Evolutionary conservation across 1,140 invertebrate species (phyloP), one percentile per base, ranked within the genome.

Genomic region (Antheraea pernyi): DNA sequence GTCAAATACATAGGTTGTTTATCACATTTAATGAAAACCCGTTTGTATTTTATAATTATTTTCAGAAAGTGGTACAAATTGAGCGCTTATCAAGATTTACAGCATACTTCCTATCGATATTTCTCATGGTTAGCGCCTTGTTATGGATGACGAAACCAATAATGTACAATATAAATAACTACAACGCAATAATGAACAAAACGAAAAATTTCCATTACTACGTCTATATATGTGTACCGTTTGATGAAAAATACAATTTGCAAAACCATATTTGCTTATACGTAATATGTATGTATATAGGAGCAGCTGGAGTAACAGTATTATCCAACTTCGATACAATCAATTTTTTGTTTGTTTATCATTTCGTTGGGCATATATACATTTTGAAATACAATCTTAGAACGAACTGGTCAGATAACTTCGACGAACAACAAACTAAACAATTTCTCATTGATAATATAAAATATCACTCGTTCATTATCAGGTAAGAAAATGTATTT

Each of bases 311-410:
- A 3, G 73, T 77, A 11, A 61, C 67, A 8, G 62, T 75, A 7
- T 72, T 85, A n/a, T 68, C 73, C 13, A 67, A 71, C 11, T 77
- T 79, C 63, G 78, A 86, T 71, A 67, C 39, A 8, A 11, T 84
- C 3, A 82, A 78, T 46, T 80, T 80, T 30, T 76, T 79, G 7
- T 66, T 82, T 22, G 64, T 84, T 53, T 81, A 74, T 60, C 78
- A 87, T 71, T 59, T 85, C 6, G 80, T 84, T n/a, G 82, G 75
- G 0, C 83, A 87, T 71, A 78, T 85, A 37, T 70, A 80, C 19
- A 77, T 81, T 11, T 70, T 84, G 46, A 84, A 82, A 67, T 7
- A 81, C 8, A 83, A 60, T 62, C 67, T 85, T 7, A 72, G 60
- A 67, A 69, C 65, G 9, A 67, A 72, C 48, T 82, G 79, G 42